These are phyloP conservation scores for Nipponacmea schrenckii DNA, from an alignment of 2,888 invertebrate genomes.

Conservation along the genomic window DNA sequence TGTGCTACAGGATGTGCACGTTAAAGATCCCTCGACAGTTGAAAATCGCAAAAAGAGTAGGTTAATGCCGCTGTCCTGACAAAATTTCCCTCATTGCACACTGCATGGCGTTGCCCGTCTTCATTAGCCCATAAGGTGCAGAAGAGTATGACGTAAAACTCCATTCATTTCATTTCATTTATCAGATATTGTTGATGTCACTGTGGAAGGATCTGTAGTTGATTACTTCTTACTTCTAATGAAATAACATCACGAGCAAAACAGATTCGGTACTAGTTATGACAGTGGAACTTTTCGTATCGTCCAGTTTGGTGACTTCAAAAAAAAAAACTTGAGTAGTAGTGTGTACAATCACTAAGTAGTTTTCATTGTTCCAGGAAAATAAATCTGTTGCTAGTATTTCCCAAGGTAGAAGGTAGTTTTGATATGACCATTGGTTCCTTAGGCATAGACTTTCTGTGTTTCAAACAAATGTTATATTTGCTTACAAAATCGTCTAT, in stretches of 20 bases:
- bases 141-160: no score
- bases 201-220: no score
- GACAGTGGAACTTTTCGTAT: slow-evolving; percentile 25
- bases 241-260: slow-evolving; percentile 33
- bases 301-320: slow-evolving; percentile 26
- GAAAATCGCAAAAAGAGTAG: no score
- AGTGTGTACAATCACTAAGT: slow-evolving; percentile 29
- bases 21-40: no score
- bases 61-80: no score
- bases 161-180: no score
- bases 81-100: no score
- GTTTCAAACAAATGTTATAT: slow-evolving; percentile 25
- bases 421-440: slow-evolving; percentile 24
- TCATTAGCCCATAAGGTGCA: no score
- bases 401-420: slow-evolving; percentile 34
- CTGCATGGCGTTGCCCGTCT: no score
- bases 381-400: slow-evolving; percentile 32
- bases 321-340: slow-evolving; percentile 24
- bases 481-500: slow-evolving; percentile 15
- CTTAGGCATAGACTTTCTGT: slow-evolving; percentile 29
- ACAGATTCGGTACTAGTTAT: slow-evolving; percentile 24
- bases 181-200: no score
- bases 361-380: slow-evolving; percentile 25
- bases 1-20: no score
- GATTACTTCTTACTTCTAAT: slow-evolving; percentile 19